Evolutionary conservation across 1,140 invertebrate genomes (phyloP), one percentile per base, ranked within the genome.

Genomic region (Anastrepha ludens): DNA sequence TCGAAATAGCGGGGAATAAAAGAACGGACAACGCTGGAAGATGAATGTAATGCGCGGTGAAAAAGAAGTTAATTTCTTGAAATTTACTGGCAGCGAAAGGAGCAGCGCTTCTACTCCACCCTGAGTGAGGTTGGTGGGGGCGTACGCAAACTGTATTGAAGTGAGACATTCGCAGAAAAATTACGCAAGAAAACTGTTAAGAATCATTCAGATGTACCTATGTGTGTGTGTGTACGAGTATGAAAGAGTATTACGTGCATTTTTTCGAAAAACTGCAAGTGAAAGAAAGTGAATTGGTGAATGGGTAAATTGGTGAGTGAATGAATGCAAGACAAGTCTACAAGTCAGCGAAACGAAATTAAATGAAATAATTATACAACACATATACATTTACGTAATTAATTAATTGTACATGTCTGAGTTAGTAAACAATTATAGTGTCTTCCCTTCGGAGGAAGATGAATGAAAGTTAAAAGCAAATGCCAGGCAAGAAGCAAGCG

Each of bases 11-110:
- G 64, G 20, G 5, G 39, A 8, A 44, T 70, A 44, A 70, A 70
- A 41, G 67, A 70, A 29, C 64, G 64, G 20, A 74, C 64, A 5
- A 65, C 64, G 64, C 64, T 6, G 64, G 6, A 29, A 65, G 64
- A n/a, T 29, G 20, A 65, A 29, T 65, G 64, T 65, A 65, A 65
- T 3, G 64, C 20, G 64, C 67, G 67, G 39, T 74, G 67, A 8
- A 74, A 70, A 74, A 74, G 67, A 74, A 74, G 67, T 74, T 74
- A 74, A 74, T 74, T 74, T 74, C 67, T 74, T 74, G 67, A 74
- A 74, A 74, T 17, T 74, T 47, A 6, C 8, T 17, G 39, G 13
- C 67, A 39, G 67, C 67, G 47, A 74, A 74, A 74, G 15, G 67
- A 74, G 41, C 67, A 74, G 5, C 41, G 41, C 41, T 17, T 41